Conservation (phyloP, 2,113 vertebrate species). For the Okapia johnstoni region DNA sequence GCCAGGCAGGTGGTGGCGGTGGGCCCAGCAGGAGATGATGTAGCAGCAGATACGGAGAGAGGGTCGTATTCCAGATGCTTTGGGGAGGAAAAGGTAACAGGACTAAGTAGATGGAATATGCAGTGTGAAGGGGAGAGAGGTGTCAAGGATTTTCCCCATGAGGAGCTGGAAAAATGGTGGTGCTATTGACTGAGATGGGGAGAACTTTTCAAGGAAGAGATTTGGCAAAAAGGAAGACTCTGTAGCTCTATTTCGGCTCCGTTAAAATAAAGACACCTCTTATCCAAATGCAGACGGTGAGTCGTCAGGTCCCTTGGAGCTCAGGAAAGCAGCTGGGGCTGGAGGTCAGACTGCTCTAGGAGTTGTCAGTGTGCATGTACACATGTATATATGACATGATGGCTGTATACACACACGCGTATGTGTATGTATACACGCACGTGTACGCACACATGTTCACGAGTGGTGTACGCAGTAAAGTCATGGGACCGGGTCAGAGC, state of each 20-base stretch:
- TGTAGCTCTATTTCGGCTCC: background rate
- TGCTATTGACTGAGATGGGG: background rate
- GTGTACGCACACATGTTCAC: background rate
- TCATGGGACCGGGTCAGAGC: background rate
- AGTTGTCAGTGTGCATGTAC: too few species aligned
- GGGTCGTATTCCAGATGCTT: background rate
- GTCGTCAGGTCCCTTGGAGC: background rate
- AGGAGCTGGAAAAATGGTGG: background rate
- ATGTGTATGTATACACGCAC: background rate
- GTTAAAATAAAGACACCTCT: background rate
- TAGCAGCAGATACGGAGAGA: background rate
- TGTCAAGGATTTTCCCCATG: background rate
- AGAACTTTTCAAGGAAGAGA: background rate
- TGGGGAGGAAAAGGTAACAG: background rate
- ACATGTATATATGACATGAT: background rate
- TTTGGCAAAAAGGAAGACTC: background rate
- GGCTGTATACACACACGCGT: too few species aligned
- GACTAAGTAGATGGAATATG: background rate
- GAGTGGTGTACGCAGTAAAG: too few species aligned
- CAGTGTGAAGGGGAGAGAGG: background rate
- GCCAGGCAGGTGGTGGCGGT: background rate
- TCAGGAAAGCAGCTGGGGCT: background rate
- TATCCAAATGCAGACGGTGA: background rate
- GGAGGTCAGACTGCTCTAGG: background rate
- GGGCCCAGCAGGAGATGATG: background rate